Base-by-base conservation (phyloP, 2,797 vertebrate genomes). In the Lepus oiostolus region DNA sequence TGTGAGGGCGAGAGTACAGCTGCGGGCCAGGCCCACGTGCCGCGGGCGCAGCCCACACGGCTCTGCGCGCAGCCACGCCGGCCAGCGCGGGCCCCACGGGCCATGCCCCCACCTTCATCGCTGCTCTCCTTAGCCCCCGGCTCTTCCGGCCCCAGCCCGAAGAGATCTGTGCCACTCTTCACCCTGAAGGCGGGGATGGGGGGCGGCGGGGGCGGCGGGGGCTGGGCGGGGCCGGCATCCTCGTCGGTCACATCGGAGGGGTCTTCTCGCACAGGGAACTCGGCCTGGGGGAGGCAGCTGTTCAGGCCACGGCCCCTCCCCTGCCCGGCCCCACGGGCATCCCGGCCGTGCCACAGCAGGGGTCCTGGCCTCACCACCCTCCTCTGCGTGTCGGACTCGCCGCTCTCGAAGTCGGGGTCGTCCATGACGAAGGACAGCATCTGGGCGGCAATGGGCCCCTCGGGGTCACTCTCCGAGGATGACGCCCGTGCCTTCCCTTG, bases 401-500 rank as follows among this genome's bases (percentile, higher is more conserved):
- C 99, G 0, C 99, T 99, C 85, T 99, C 99, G 1, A 99, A 99
- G 98, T 99, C 99, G 0, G 99, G 99, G 97, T 99, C 99, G 1
- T 99, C 99, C 99, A 99, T 99, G 94, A 99, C 98, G 6, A 99
- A 99, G 0, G 99, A 99, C 62, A 99, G 99, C 99, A 99, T 98
- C 97, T 99, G 99, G 47, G 99, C 98, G 19, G 99, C 99, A 1
- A 99, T 98, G 0, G 99, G 99, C 19, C 98, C 98, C 90, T 99
- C 99, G 0, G 97, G 97, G 92, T 99, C 99, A 0, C 99, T 99
- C 58, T 99, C 99, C 0, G 99, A 99, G 13, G 97, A 98, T n/a
- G 98, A 98, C 0, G 92, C 62, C 30, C 85, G 85, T 93, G 98
- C 98, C 97, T 97, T 97, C 93, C 98, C 24, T 75, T 92, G 26